Evolutionary conservation across 2,888 invertebrate species (phyloP), one percentile per base, ranked within the genome.

Genomic region (Dichetophora obliterata): DNA sequence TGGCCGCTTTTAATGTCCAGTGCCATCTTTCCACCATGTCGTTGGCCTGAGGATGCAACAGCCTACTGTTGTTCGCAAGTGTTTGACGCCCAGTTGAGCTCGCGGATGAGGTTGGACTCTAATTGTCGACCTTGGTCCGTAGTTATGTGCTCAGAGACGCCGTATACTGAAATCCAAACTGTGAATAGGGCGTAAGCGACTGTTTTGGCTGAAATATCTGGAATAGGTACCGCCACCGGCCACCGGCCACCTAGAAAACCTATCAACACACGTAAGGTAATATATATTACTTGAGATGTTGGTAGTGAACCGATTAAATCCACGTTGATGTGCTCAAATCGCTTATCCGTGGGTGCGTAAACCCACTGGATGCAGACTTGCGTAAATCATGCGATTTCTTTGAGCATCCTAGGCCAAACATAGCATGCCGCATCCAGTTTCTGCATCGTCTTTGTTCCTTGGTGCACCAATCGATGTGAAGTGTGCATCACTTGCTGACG

Each of bases 341-440:
- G 43, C 27, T 54, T 52, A 43, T 65, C 54, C 11, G 27, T 34
- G 34, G 50, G 19, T 27, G 24, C 34, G 43, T 48, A 87, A 82
- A 80, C 87, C 89, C 77, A 84, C 5, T 14, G 34, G 2, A 81
- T n/a, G 73, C 83, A 84, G 16, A 52, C 72, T 37, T 72, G 14
- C 11, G 48, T 72, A 24, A n/a, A 77, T 11, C 22, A 5, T 5
- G 19, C 22, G n/a, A 54, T 57, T 75, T 84, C 82, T 37, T 70
- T 72, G 5, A 75, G 75, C 19, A 82, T 75, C 4, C 16, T 6
- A n/a, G 81, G 82, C 83, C 83, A 83, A 16, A 83, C 77, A 52
- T 74, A 84, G 0, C 79, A 78, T 65, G 77, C 34, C 9, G n/a
- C 6, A 24, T 78, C 54, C n/a, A 76, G 70, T 48, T 69, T 52